A percentile compares a stretch with the other conserved stretches of the same genome.
These are phyloP conservation scores for Drosophila pectinifera DNA, from an alignment of 1,140 invertebrate species.

Conservation along the genomic window DNA sequence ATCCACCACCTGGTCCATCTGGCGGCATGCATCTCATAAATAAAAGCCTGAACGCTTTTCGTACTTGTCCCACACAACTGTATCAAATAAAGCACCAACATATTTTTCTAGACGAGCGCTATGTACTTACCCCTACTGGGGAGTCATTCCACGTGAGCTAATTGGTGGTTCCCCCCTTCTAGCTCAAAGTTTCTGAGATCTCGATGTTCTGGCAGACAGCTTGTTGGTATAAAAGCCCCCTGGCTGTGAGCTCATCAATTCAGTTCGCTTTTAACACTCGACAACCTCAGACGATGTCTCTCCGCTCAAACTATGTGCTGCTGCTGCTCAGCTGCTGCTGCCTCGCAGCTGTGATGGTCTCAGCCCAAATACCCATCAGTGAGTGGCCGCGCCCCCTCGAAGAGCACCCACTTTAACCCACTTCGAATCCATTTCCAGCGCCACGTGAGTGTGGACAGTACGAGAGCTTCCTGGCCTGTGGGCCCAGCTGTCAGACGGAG, in stretches of 20 bases:
- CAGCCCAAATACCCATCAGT: conserved; percentile 42
- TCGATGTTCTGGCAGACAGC: background rate
- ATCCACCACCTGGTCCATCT: background rate
- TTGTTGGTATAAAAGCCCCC: conserved; percentile 29
- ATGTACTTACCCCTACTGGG: too few relatives aligned
- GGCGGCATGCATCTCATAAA: background rate
- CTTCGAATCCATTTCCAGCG: conserved; percentile 9
- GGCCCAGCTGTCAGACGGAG: conserved; percentile 86
- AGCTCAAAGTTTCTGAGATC: background rate
- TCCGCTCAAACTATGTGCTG: conserved; percentile 12
- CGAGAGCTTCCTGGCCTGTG: conserved; percentile 85
- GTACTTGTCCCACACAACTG: conserved; percentile 10
- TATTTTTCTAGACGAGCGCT: conserved; percentile 26
- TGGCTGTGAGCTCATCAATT: conserved; percentile 23
- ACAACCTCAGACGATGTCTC: conserved; percentile 19
- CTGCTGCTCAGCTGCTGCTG: conserved; percentile 33
- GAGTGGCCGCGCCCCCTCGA: conserved; percentile 3
- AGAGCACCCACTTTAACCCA: background rate
- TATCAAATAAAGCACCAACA: conserved; percentile 33
- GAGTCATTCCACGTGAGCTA: too few relatives aligned
- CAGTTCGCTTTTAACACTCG: conserved; percentile 16
- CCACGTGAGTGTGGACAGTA: conserved; percentile 47
- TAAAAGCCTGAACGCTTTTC: background rate
- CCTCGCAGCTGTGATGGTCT: conserved; percentile 12
- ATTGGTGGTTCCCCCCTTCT: too few relatives aligned